Conservation (phyloP, 2,113 vertebrate species). For the Lanius ludovicianus region DNA sequence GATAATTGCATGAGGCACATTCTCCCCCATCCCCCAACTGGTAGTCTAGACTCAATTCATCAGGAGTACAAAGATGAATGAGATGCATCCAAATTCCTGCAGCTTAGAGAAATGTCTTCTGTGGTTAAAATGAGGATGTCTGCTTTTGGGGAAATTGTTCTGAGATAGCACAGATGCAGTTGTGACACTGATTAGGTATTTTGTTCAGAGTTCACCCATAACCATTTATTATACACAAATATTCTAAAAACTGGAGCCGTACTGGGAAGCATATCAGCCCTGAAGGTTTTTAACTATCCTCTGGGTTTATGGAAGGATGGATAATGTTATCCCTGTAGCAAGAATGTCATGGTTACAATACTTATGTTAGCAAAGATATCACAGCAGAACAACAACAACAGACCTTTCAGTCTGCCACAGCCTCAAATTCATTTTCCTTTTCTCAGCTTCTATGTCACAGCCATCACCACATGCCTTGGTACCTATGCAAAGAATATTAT, state of each 20-base stretch:
- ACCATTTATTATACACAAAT: neutral
- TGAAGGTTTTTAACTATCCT: neutral
- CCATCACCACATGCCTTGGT: neutral
- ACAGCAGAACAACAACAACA: neutral
- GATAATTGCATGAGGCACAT: conserved; percentile 5
- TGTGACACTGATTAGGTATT: neutral
- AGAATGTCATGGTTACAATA: neutral
- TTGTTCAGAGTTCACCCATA: neutral
- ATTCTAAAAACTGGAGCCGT: neutral
- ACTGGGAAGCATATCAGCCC: neutral
- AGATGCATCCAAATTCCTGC: neutral
- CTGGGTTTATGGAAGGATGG: neutral
- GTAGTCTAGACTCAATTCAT: conserved; percentile 35
- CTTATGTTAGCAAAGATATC: neutral
- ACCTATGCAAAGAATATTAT: neutral
- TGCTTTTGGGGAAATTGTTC: neutral
- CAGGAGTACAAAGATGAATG: conserved; percentile 5
- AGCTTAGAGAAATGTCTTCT: neutral
- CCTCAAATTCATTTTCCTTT: neutral
- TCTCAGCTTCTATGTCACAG: neutral
- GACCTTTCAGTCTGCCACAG: neutral
- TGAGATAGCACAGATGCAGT: neutral
- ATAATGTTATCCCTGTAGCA: neutral
- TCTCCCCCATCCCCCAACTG: neutral
- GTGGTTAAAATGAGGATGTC: neutral